A percentile compares a stretch with the other conserved stretches of the same genome.
phyloP scores from a whole-genome alignment of 2,797 vertebrate genomes.

The Hydrolagus colliei region DNA sequence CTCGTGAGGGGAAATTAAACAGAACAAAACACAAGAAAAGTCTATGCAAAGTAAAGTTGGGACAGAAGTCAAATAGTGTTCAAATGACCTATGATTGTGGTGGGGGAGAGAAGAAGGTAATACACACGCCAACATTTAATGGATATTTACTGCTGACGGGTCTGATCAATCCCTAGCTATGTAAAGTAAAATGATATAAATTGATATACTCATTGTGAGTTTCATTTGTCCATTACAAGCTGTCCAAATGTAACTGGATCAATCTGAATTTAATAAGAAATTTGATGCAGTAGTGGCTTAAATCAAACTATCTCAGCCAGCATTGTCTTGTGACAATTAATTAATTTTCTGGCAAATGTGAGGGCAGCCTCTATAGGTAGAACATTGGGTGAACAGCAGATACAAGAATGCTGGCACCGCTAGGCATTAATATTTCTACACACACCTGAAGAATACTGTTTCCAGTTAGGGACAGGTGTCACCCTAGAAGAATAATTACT shows the following conservation, averaged over 20 bases:
- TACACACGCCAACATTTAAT: background rate
- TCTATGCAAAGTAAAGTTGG: background rate
- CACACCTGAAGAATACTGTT: too few relatives aligned
- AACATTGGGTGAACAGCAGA: too few relatives aligned
- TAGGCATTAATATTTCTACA: too few relatives aligned
- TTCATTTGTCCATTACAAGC: background rate
- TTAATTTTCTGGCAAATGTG: too few relatives aligned
- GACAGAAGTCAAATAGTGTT: background rate
- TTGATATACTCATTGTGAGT: slow-evolving; percentile 28
- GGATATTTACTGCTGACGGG: background rate
- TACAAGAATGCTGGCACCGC: too few relatives aligned
- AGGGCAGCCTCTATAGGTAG: too few relatives aligned
- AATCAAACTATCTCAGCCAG: too few relatives aligned
- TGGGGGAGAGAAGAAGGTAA: background rate
- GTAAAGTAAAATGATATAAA: slow-evolving; percentile 34
- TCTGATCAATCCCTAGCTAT: background rate
- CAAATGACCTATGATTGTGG: background rate
- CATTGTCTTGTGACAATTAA: too few relatives aligned
- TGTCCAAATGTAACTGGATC: background rate
- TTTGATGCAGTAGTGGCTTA: too few relatives aligned
- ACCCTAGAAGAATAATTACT: too few relatives aligned
- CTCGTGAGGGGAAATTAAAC: background rate
- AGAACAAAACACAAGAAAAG: background rate
- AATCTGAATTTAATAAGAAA: too few relatives aligned
- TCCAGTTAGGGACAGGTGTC: too few relatives aligned